Evolutionary conservation across 2,113 vertebrate species (phyloP), one percentile per base, ranked within the genome.

Genomic region (Isichthys henryi): DNA sequence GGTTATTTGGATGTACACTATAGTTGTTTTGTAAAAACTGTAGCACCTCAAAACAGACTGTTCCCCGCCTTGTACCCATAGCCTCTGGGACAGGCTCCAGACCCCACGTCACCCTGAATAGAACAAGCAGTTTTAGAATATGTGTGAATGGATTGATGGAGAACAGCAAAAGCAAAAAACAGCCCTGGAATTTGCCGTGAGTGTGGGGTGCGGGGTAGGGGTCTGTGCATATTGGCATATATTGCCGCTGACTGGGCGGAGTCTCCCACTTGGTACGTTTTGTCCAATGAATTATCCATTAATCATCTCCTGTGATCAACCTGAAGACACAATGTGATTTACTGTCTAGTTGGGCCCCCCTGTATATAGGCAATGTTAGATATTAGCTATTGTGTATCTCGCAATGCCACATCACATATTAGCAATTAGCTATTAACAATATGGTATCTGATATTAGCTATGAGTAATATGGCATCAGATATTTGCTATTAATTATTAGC

Each of bases 31-130:
- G 88, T 89, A 91, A 90, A 94, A 93, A 94, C 92, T 92, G 92
- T 90, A 90, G 89, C 89, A 49, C 93, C 95, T 96, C 93, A 95
- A 95, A 95, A 94, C 94, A 91, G 91, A 95, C 93, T 91, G 87
- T 92, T 89, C 53, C 53, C 19, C 52, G 5, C 52, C 52, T 21
- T 56, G 52, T 56, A 17, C 19, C 52, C 5, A 21, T 21, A 56
- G 52, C 52, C 52, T 21, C 17, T 56, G 52, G 17, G 52, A 56
- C 5, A 56, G 52, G 19, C 52, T 56, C 19, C 52, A 56, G 52
- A 53, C 52, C 52, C 52, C 52, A 53, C 17, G 4, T 15, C 50
- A 52, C 52, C 52, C 17, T 53, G 5, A 53, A 53, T 53, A 53
- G 52, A 19, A 53, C 17, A 21, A 21, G 52, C 52, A 56, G 52